Percentiles rank a stretch among this genome's conserved stretches.
Evolutionary conservation across 2,888 invertebrate genomes (phyloP).

Genomic region (Taphrorychus bicolor): DNA sequence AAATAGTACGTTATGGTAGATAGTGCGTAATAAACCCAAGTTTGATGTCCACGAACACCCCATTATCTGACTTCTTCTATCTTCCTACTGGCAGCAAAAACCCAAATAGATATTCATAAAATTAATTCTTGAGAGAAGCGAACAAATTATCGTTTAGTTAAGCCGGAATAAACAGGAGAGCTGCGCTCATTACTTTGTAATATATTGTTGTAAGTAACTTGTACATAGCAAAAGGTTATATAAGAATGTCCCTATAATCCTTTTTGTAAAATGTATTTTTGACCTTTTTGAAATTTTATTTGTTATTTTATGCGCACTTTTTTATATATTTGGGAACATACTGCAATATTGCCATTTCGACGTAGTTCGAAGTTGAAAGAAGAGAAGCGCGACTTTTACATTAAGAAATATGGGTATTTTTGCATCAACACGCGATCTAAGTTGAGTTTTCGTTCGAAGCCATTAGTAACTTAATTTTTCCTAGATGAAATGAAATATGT

Average conservation of each 20-base stretch:
- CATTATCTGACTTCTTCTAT: too few relatives aligned
- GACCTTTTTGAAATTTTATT: constrained; percentile 54
- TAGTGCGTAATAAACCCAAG: too few relatives aligned
- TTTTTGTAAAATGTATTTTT: constrained; percentile 54
- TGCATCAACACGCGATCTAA: neutral
- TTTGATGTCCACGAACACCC: too few relatives aligned
- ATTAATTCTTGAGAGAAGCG: neutral
- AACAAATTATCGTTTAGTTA: neutral
- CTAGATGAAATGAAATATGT: constrained; percentile 58
- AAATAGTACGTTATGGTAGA: too few relatives aligned
- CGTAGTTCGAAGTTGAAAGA: neutral
- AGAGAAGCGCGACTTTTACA: neutral
- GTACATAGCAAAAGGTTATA: constrained; percentile 57
- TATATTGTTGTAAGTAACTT: constrained; percentile 55
- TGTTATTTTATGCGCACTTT: constrained; percentile 48
- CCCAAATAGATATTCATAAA: neutral
- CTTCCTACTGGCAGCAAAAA: neutral
- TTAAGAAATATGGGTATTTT: neutral
- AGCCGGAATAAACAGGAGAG: constrained; percentile 9
- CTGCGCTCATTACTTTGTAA: constrained; percentile 45
- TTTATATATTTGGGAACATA: constrained; percentile 33
- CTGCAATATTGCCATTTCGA: constrained; percentile 32
- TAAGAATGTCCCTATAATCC: constrained; percentile 38
- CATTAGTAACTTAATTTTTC: constrained; percentile 55
- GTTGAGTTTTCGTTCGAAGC: constrained; percentile 25